Conservation (phyloP, 2,888 invertebrate genomes). For the Orthosia gothica region DNA sequence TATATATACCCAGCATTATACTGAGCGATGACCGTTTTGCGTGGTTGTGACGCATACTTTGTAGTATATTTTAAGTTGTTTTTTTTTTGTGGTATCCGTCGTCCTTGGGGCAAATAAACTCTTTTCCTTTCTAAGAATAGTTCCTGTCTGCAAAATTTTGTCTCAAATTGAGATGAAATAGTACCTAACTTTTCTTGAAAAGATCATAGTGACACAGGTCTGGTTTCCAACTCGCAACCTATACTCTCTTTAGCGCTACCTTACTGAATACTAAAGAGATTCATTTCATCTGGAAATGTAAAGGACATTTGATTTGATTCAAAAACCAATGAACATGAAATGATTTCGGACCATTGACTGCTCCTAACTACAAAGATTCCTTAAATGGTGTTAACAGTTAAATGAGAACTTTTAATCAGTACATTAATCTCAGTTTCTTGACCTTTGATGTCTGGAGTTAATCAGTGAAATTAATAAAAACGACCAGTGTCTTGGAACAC, state of each 20-base stretch:
- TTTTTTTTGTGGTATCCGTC: too few species aligned
- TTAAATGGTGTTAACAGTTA: neutral
- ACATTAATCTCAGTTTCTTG: neutral
- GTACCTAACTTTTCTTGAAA: too few species aligned
- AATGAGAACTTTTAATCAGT: neutral
- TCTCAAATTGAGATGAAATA: too few species aligned
- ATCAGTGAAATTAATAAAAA: neutral
- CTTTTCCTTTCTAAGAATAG: too few species aligned
- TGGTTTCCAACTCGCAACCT: neutral
- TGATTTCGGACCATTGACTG: neutral
- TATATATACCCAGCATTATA: too few species aligned
- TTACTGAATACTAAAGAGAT: neutral
- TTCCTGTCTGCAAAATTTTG: too few species aligned
- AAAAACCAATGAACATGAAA: neutral
- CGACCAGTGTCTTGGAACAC: too few species aligned
- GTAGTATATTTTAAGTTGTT: too few species aligned
- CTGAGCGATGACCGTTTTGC: too few species aligned
- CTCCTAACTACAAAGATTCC: neutral
- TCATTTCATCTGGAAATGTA: neutral
- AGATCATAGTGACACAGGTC: neutral
- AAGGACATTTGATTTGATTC: neutral
- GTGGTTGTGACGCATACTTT: too few species aligned
- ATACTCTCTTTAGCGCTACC: neutral
- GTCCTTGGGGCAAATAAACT: too few species aligned
- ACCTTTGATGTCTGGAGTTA: neutral